Conservation (phyloP, 2,797 vertebrate species). For the Fratercula arctica region DNA sequence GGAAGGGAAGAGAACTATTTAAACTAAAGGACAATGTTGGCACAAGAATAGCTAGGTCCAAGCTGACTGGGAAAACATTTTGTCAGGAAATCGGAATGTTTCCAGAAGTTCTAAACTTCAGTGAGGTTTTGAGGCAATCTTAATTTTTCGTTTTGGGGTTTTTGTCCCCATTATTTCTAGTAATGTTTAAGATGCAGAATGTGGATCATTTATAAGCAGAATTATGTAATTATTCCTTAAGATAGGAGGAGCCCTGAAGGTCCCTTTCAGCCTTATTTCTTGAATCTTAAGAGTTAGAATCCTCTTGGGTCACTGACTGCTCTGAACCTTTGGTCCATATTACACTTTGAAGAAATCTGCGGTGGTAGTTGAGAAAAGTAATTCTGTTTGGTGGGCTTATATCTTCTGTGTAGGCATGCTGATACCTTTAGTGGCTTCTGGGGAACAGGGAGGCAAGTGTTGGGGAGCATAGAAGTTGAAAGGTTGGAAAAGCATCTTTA, state of each 20-base stretch:
- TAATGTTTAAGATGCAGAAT: not conserved
- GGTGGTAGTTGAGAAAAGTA: not conserved
- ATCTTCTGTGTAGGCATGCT: not conserved
- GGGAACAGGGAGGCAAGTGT: not conserved
- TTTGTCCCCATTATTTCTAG: not conserved
- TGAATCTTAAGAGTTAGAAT: not conserved
- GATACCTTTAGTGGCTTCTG: not conserved
- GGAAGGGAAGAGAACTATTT: conserved; percentile 24
- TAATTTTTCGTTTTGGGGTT: not conserved
- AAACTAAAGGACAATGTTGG: conserved; percentile 44
- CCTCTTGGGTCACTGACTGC: not conserved
- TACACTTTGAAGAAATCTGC: not conserved
- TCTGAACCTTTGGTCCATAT: not conserved
- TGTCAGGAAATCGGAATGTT: not conserved
- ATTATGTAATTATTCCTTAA: not conserved
- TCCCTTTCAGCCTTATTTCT: not conserved
- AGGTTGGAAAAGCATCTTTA: not conserved
- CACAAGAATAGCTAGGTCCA: not conserved
- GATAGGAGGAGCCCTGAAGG: not conserved
- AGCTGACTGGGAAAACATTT: not conserved
- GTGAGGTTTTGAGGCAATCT: not conserved
- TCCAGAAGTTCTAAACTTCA: not conserved
- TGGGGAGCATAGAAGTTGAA: not conserved
- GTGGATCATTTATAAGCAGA: not conserved
- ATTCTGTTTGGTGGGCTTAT: not conserved